A percentile compares a stretch with the other conserved stretches of the same genome.
phyloP scores from a whole-genome alignment of 2,888 invertebrate genomes.

The Platycheirus albimanus region DNA sequence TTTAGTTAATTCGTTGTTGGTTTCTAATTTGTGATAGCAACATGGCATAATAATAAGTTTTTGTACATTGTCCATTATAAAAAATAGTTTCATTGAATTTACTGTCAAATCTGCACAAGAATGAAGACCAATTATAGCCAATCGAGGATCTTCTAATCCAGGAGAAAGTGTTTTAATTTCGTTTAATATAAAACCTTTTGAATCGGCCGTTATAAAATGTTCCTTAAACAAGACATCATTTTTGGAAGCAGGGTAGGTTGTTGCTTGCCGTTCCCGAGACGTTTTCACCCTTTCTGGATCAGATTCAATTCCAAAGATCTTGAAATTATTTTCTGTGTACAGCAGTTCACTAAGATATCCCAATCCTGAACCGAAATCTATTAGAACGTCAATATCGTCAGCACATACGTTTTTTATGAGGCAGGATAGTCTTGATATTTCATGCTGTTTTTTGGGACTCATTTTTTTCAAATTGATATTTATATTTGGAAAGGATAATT shows the following conservation, averaged over 20 bases:
- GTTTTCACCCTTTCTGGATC: constrained; percentile 84
- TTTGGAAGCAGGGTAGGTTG: constrained; percentile 84
- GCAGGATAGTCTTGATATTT: constrained; percentile 86
- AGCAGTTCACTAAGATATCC: constrained; percentile 90
- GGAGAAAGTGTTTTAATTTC: constrained; percentile 81
- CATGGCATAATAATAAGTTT: constrained; percentile 89
- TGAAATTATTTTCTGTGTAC: constrained; percentile 83
- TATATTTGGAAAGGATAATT: constrained; percentile 48
- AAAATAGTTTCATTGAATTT: constrained; percentile 87
- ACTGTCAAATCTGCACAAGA: constrained; percentile 91
- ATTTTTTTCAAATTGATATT: constrained; percentile 80
- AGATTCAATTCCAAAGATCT: constrained; percentile 88
- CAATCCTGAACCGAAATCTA: constrained; percentile 90
- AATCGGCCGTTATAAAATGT: constrained; percentile 84
- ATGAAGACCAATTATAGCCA: constrained; percentile 86
- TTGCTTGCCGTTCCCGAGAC: constrained; percentile 85
- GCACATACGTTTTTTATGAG: constrained; percentile 79
- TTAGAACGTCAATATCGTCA: constrained; percentile 83
- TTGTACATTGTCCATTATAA: constrained; percentile 84
- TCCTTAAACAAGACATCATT: constrained; percentile 85
- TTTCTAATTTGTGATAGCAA: constrained; percentile 89
- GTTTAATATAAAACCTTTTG: constrained; percentile 82
- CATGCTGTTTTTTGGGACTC: constrained; percentile 88
- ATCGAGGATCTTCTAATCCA: constrained; percentile 72
- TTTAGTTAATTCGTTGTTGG: constrained; percentile 13